Base-by-base conservation (phyloP, 2,888 invertebrate genomes). In the Acleris laterana region DNA sequence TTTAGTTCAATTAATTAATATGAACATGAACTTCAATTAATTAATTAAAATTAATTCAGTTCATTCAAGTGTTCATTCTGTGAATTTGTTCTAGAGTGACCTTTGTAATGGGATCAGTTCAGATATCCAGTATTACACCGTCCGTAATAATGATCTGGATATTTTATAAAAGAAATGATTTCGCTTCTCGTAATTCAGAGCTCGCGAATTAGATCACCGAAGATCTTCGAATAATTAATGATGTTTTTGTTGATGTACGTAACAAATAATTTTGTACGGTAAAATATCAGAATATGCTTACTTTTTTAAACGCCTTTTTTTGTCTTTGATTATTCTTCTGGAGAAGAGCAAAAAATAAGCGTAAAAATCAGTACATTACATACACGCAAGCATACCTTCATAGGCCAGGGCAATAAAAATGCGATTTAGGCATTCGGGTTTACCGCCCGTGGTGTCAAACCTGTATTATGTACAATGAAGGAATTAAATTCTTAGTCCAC, bases 91-190 rank as follows among this genome's bases (percentile, higher is more conserved):
- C 28, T 13, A 32, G 32, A 2, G 50, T 56, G 56, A 61, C 55
- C 61, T 65, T 61, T 65, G 56, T 65, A 65, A 56, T 50, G 61
- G 50, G 55, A 61, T 17, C 56, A 56, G 61, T 65, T 61, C 60
- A 50, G 56, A 65, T 55, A 60, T 65, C 32, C 50, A 64, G 59
- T 60, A 60, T 60, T 64, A 65, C 60, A 44, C 60, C 50, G 51
- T 13, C 51, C 50, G 56, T 56, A 50, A 60, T 60, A 65, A 65
- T 65, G 65, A 65, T 61, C 49, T 44, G 50, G 44, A 61, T 56
- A 32, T 51, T 65, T 46, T 32, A 51, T 20, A 22, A 60, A 60
- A 61, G 65, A 56, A 61, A 61, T 55, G 16, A 44, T 32, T 50
- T 56, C 44, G 44, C 51, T 56, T 56, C 16, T 19, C 55, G 60